Evolutionary conservation across 2,113 vertebrate genomes (phyloP).

Genomic region (Saimiri boliviensis): DNA sequence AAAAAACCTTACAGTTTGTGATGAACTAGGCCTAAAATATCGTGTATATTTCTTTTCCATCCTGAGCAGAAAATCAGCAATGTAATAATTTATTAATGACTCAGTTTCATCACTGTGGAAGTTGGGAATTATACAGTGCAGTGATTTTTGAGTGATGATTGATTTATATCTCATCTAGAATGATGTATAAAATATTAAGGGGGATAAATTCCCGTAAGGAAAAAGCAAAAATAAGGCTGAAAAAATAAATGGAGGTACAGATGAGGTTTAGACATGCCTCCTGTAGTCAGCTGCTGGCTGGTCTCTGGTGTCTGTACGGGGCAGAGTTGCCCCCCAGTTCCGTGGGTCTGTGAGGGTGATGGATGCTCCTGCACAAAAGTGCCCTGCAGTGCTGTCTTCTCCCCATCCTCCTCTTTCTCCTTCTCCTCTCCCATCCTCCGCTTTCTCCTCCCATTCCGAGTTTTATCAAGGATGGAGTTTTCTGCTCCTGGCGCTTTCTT

Average conservation of each 20-base stretch:
- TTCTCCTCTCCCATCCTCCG: rapidly evolving
- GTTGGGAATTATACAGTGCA: background rate
- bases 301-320: background rate
- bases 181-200: background rate
- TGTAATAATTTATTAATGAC: background rate
- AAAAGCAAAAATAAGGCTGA: background rate
- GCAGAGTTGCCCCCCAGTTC: background rate
- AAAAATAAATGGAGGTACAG: background rate
- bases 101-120: background rate
- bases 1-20: no score
- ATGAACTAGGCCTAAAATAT: background rate
- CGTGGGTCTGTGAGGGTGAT: rapidly evolving
- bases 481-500: background rate
- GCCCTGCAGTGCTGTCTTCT: background rate
- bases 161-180: background rate
- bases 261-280: background rate
- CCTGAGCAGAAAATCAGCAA: background rate
- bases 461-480: background rate
- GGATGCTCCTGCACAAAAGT: rapidly evolving
- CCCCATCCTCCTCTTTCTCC: background rate
- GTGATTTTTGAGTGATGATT: background rate
- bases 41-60: background rate
- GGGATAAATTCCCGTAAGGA: background rate
- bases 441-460: background rate
- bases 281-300: background rate